Evolutionary conservation across 1,140 invertebrate species (phyloP), one percentile per base, ranked within the genome.

Genomic region (Macrobrachium rosenbergii): DNA sequence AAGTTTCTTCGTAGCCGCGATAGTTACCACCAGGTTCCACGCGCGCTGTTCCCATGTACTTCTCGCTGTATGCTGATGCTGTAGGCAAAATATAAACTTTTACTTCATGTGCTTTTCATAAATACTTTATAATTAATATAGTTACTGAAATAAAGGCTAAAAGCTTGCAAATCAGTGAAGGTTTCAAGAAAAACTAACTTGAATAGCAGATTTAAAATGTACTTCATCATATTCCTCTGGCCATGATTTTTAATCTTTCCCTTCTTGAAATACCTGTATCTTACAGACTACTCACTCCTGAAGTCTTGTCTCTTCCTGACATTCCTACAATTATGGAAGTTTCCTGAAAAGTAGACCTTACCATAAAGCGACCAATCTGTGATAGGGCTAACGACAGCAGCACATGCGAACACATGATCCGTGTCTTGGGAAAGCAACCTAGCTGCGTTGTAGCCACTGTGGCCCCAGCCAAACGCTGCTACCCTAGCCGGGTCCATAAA

Each of bases 361-460:
- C 97, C 96, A 91, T 99, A 98, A 67, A 98, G 94, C 90, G 95
- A 95, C 97, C 97, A 99, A 83, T 97, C 97, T 5, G 97, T 96
- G 16, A 99, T 96, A 5, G 98, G 98, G 10, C 97, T 96, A 2
- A 99, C 94, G 79, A 97, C 95, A 37, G 98, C 96, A 1, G 96
- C 97, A 92, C 98, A 99, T 87, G 96, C 95, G 91, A 98, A 97
- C 12, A 97, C 28, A 8, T 90, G 94, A 89, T 95, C 94, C 91
- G 97, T 96, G 11, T 95, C 94, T 88, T 94, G 94, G 8, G 96
- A 95, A 14, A 98, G 91, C 0, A 95, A 95, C 76, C 96, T 93
- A 0, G 96, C 95, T 0, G 97, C 95, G 0, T 97, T 94, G 91
- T 97, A 98, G 11, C 97, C 98, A 8, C 97, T 97, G 91, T 98